Evolutionary conservation across 2,797 vertebrate genomes (phyloP).

Genomic region (Sebastes kiyomatsui): DNA sequence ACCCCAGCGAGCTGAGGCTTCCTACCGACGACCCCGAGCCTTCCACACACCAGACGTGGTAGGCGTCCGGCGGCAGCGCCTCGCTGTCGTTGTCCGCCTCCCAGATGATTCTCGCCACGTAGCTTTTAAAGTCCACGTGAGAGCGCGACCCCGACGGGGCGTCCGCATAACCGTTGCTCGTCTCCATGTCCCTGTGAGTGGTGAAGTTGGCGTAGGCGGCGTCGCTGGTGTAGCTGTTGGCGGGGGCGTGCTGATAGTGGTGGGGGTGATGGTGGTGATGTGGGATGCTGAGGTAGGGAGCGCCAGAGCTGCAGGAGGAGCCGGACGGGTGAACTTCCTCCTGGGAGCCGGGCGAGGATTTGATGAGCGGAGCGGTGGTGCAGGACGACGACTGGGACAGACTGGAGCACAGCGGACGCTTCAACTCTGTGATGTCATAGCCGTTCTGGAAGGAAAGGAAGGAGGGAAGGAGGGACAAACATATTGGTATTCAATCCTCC

Average conservation of each 20-base stretch:
- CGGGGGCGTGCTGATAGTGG: slow-evolving; percentile 24
- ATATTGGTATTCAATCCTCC: too few species aligned
- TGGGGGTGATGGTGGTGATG: slow-evolving; percentile 57
- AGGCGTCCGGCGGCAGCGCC: slow-evolving; percentile 80
- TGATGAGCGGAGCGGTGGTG: slow-evolving; percentile 83
- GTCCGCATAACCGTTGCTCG: not conserved
- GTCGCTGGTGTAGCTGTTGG: slow-evolving; percentile 1
- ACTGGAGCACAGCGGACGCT: slow-evolving; percentile 86
- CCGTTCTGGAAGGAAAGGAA: slow-evolving; percentile 78
- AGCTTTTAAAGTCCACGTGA: slow-evolving; percentile 85
- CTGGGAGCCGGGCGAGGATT: slow-evolving; percentile 79
- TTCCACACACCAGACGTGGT: slow-evolving; percentile 86
- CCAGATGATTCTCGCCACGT: slow-evolving; percentile 85
- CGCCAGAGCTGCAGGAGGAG: slow-evolving; percentile 67
- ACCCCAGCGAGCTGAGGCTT: slow-evolving; percentile 89
- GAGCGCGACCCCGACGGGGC: slow-evolving; percentile 34
- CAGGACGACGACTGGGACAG: slow-evolving; percentile 82
- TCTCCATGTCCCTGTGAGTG: slow-evolving; percentile 18
- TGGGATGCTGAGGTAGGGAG: slow-evolving; percentile 75
- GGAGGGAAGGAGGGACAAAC: not conserved
- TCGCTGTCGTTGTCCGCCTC: slow-evolving; percentile 85
- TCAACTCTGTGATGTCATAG: slow-evolving; percentile 88
- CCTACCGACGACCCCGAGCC: slow-evolving; percentile 81
- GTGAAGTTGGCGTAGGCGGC: slow-evolving; percentile 20
- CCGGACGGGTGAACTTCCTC: slow-evolving; percentile 79